Evolutionary conservation across 2,113 vertebrate species (phyloP), one percentile per base, ranked within the genome.

Genomic region (Pelmatolapia mariae): DNA sequence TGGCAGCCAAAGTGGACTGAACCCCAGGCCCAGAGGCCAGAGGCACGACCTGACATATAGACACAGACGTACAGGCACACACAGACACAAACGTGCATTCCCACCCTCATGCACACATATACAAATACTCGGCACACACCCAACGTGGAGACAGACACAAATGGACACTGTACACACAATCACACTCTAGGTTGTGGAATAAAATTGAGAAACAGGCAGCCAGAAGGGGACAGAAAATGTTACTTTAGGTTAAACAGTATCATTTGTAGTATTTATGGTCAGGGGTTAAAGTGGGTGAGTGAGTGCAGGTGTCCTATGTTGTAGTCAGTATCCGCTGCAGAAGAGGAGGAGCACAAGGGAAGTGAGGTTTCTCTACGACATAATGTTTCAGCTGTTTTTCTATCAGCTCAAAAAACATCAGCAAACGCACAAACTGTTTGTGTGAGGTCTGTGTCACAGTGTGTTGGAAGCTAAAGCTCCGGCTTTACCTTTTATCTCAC

Each of bases 231-330:
- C 9, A n/a, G 15, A 59, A 59, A 31, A 31, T 31, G 26, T 59
- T 59, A 31, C 15, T 59, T 59, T 59, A 18, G 57, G 26, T 31
- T 59, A 31, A 31, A 59, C 57, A 31, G 26, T 59, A 18, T 59
- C 0, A 31, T 59, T 6, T 7, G 31, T 66, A 36, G 31, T 0
- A n/a, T 12, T 66, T 36, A 66, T n/a, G 61, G 31, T 66, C 4
- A 66, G 10, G 61, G 61, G 18, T 36, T 66, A 66, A 36, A 36
- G 31, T 66, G 31, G 18, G 31, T 18, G 18, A 36, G 31, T n/a
- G 61, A 36, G 10, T 36, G 61, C 61, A 66, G 59, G 10, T 1
- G 59, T 63, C 59, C 59, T 36, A 36, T 63, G 59, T 63, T 2
- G 59, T 36, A 1, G 31, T 66, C 31, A 36, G 10, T n/a, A n/a